phyloP scores from a whole-genome alignment of 2,888 invertebrate species.

The Cosmorhoe ocellata region DNA sequence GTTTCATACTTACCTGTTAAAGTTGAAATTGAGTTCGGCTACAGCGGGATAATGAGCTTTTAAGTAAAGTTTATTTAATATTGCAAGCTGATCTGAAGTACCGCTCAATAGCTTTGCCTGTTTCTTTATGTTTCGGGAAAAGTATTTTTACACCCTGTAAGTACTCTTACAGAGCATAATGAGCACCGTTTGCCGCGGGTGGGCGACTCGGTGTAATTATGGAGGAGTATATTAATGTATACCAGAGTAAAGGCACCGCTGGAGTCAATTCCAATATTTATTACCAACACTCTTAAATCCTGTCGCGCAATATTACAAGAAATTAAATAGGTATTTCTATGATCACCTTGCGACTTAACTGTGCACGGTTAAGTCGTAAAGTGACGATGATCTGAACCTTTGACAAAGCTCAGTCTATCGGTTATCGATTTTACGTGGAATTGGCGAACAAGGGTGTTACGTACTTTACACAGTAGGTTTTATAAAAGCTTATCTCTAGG shows the following conservation, averaged over 20 bases:
- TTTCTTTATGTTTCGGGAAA: background rate
- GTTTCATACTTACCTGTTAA: background rate
- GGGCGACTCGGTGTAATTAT: constrained; percentile 46
- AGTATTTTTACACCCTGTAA: constrained; percentile 8
- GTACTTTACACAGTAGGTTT: background rate
- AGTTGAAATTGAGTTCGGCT: background rate
- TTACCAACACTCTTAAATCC: background rate
- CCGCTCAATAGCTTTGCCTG: too few relatives aligned
- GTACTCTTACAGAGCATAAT: too few relatives aligned
- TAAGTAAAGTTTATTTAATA: background rate
- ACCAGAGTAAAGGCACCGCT: constrained; percentile 24
- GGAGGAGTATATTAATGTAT: constrained; percentile 36
- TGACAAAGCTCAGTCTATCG: too few relatives aligned
- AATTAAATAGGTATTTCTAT: too few relatives aligned
- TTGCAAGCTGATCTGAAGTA: background rate
- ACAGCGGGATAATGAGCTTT: too few relatives aligned
- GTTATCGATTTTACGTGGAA: too few relatives aligned
- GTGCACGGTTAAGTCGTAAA: too few relatives aligned
- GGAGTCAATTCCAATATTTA: background rate
- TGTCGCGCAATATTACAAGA: too few relatives aligned
- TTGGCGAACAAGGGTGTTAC: too few relatives aligned
- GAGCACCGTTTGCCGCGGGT: constrained; percentile 47
- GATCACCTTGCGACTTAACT: too few relatives aligned
- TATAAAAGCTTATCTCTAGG: background rate
- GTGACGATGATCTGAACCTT: too few relatives aligned